A percentile compares a stretch with the other conserved stretches of the same genome.
Conservation (phyloP, 2,888 invertebrate genomes). For the Asteroscopus sphinx region DNA sequence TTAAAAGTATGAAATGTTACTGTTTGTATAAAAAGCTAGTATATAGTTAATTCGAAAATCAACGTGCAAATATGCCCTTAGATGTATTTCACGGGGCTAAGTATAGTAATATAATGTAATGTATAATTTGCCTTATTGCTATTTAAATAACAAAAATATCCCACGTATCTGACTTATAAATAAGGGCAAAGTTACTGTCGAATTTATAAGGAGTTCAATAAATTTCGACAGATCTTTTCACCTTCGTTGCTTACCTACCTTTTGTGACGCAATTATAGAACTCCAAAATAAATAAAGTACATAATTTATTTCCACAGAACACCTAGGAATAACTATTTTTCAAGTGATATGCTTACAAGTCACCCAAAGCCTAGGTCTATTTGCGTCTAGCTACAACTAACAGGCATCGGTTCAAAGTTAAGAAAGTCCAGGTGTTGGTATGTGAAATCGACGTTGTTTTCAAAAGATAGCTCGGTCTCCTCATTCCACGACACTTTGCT, state of each 20-base stretch:
- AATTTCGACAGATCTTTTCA: conserved; percentile 1
- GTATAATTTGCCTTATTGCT: conserved; percentile 8
- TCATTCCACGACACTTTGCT: conserved; percentile 73
- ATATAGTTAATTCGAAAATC: conserved; percentile 5
- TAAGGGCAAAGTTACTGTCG: background rate
- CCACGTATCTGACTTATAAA: conserved; percentile 5
- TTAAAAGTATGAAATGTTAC: conserved; percentile 23
- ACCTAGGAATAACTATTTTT: conserved; percentile 3
- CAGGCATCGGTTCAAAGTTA: conserved; percentile 83
- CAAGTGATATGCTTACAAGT: conserved; percentile 59
- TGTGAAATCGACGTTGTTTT: conserved; percentile 63
- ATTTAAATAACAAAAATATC: conserved; percentile 4
- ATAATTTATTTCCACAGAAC: background rate
- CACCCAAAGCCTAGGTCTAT: conserved; percentile 46
- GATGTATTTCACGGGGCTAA: conserved; percentile 18
- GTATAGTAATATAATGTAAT: background rate
- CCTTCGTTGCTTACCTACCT: background rate
- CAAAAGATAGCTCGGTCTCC: conserved; percentile 60
- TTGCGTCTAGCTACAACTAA: conserved; percentile 71
- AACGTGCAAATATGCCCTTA: conserved; percentile 21
- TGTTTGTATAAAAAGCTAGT: conserved; percentile 1
- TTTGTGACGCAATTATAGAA: background rate
- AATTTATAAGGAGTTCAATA: conserved; percentile 8
- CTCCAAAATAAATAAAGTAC: background rate
- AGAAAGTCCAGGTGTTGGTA: conserved; percentile 81